Evolutionary conservation across 2,797 vertebrate genomes (phyloP).

Genomic region (Philypnodon macrostomus): DNA sequence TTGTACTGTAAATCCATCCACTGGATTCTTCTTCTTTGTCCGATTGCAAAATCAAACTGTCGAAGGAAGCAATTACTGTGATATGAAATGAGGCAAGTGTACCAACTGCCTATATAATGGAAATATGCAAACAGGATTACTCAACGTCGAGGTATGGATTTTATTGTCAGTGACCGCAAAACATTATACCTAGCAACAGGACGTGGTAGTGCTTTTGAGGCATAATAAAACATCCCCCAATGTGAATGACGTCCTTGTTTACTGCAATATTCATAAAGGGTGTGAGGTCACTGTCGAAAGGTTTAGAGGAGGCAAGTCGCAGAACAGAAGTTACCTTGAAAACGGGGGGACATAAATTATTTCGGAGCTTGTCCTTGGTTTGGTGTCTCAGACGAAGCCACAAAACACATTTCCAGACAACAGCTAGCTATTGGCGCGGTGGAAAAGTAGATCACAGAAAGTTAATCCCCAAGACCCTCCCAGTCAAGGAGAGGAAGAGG

Average conservation of each 20-base stretch:
- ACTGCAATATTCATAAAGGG: slow-evolving; percentile 32
- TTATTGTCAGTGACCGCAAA: slow-evolving; percentile 25
- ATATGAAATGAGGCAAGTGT: slow-evolving; percentile 38
- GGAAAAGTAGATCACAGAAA: slow-evolving; percentile 73
- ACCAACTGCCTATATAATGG: slow-evolving; percentile 36
- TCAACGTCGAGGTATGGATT: slow-evolving; percentile 41
- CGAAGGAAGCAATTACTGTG: slow-evolving; percentile 57
- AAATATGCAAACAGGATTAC: slow-evolving; percentile 55
- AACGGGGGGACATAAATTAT: slow-evolving; percentile 52
- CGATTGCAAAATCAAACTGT: slow-evolving; percentile 51
- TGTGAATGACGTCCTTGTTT: slow-evolving; percentile 46
- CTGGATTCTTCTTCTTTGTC: slow-evolving; percentile 36
- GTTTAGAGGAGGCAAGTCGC: slow-evolving; percentile 33
- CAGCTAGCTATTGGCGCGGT: slow-evolving; percentile 56
- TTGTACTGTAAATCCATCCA: too few species aligned
- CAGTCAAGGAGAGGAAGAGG: slow-evolving; percentile 28
- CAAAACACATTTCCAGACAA: slow-evolving; percentile 61
- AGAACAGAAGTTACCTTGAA: slow-evolving; percentile 55
- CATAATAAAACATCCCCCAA: slow-evolving; percentile 19
- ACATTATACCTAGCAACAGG: slow-evolving; percentile 7
- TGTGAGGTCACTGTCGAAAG: slow-evolving; percentile 40
- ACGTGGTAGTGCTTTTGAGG: slow-evolving; percentile 25
- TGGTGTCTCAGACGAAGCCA: slow-evolving; percentile 51
- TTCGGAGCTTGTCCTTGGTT: slow-evolving; percentile 57
- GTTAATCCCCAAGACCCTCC: slow-evolving; percentile 67